A percentile compares a stretch with the other conserved stretches of the same genome.
Conservation (phyloP, 2,113 vertebrate genomes). For the Spermophilus dauricus region DNA sequence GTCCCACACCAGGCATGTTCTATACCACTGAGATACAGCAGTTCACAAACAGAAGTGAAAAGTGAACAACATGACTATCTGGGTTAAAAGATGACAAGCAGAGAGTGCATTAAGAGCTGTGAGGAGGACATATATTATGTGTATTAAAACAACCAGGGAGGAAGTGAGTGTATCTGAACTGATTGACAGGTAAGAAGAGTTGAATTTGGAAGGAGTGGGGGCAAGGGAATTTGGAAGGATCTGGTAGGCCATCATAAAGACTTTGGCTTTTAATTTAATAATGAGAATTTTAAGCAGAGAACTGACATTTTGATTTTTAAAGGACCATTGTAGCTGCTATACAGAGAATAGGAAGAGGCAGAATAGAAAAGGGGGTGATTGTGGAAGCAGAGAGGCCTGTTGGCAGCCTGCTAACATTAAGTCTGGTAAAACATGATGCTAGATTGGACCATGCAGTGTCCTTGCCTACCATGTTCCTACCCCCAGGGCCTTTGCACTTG, state of each 20-base stretch:
- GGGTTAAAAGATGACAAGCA: not conserved
- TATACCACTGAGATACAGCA: not conserved
- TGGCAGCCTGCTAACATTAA: not conserved
- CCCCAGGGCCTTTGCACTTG: slow-evolving; percentile 10
- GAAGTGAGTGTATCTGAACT: not conserved
- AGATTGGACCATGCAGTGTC: not conserved
- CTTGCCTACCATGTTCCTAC: not conserved
- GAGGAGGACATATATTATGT: not conserved
- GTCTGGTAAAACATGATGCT: not conserved
- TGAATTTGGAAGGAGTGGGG: not conserved
- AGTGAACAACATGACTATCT: not conserved
- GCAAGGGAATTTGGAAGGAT: not conserved
- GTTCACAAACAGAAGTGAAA: not conserved
- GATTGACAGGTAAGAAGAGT: not conserved
- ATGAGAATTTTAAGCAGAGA: not conserved
- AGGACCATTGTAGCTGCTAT: not conserved
- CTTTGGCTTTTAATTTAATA: not conserved
- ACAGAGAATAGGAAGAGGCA: not conserved
- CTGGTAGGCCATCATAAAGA: not conserved
- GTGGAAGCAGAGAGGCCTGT: not conserved
- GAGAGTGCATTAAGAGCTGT: not conserved
- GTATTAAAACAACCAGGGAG: not conserved
- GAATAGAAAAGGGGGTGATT: not conserved
- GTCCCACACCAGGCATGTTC: not conserved
- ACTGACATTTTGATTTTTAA: not conserved